phyloP scores from a whole-genome alignment of 2,113 vertebrate genomes.

The Hippotragus niger region DNA sequence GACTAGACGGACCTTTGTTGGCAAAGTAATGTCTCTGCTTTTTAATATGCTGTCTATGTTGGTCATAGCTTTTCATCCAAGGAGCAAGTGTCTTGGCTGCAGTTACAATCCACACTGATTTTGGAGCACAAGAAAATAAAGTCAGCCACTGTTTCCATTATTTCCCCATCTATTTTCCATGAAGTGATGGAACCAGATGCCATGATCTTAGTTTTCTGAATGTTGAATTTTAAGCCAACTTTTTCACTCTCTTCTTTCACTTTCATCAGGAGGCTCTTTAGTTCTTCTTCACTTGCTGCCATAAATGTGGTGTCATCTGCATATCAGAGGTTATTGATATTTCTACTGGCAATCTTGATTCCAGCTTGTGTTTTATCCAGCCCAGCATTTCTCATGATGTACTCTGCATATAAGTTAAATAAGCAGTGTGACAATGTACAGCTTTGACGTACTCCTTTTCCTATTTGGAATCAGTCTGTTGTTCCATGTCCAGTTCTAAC shows the following conservation, averaged over 20 bases:
- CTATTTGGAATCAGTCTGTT: not conserved
- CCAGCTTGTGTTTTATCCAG: not conserved
- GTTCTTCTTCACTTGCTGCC: not conserved
- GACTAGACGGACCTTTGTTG: not conserved
- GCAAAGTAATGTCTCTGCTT: not conserved
- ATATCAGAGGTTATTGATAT: not conserved
- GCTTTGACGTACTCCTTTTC: not conserved
- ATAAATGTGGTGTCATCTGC: not conserved
- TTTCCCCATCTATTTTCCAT: not conserved
- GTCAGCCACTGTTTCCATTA: not conserved
- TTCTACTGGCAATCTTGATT: not conserved
- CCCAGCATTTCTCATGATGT: accelerated
- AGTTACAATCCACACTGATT: not conserved
- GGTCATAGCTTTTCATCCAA: not conserved
- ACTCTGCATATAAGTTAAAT: not conserved
- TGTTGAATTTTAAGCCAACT: not conserved
- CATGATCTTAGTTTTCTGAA: not conserved
- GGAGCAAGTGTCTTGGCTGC: not conserved
- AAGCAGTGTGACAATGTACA: not conserved
- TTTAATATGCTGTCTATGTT: not conserved
- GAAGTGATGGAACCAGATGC: not conserved
- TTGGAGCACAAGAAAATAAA: not conserved
- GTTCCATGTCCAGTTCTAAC: not conserved
- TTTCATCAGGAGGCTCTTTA: not conserved
- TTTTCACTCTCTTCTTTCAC: not conserved